A percentile compares a stretch with the other conserved stretches of the same genome.
phyloP scores from a whole-genome alignment of 2,888 invertebrate species.

The Caenorhabditis sinica region DNA sequence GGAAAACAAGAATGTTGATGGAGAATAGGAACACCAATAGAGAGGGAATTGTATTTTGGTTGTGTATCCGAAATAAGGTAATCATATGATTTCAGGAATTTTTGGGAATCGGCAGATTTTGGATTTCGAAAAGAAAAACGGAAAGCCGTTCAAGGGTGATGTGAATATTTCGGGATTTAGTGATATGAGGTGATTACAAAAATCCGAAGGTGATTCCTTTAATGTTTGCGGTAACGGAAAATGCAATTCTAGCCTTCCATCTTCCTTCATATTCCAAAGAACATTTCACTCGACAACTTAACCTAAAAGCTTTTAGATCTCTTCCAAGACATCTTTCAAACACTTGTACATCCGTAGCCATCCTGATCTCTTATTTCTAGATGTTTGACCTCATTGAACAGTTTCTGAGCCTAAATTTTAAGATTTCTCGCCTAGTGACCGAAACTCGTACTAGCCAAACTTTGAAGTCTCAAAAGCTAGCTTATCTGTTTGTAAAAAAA shows the following conservation, averaged over 20 bases:
- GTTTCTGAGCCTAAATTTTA: background rate
- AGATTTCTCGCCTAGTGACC: background rate
- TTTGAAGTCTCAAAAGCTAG: conserved; percentile 13
- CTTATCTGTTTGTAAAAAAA: conserved; percentile 11
- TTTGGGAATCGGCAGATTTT: background rate
- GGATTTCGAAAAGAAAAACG: background rate
- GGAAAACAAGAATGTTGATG: conserved; percentile 21
- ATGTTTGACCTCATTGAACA: conserved; percentile 6
- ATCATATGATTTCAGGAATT: conserved; percentile 11
- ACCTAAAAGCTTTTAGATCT: too few species aligned
- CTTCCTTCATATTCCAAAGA: too few species aligned
- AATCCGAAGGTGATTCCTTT: background rate
- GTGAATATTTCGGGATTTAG: conserved; percentile 7
- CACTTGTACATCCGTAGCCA: background rate
- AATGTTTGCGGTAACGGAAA: background rate
- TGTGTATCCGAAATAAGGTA: background rate
- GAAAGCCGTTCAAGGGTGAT: background rate
- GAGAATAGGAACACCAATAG: background rate
- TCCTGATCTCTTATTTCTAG: background rate
- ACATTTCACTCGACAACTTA: too few species aligned
- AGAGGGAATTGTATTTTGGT: conserved; percentile 18
- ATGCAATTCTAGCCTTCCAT: too few species aligned
- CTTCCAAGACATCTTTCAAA: too few species aligned
- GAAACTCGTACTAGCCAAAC: background rate
- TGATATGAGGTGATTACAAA: background rate